Conservation (phyloP, 2,797 vertebrate species). For the Neopelma chrysocephalum region DNA sequence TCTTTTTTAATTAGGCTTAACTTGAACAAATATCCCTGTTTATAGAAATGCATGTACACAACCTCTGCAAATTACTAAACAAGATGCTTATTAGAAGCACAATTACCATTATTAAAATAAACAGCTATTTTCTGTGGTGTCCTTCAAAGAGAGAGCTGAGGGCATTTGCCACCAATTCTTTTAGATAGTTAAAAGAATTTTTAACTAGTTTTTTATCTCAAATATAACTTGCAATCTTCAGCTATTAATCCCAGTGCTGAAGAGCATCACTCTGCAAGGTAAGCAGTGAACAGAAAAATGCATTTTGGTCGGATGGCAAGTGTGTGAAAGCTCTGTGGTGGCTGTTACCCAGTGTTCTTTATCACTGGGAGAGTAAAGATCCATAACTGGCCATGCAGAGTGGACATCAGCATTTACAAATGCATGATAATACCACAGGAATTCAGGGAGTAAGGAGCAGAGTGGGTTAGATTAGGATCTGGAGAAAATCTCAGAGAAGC, state of each 20-base stretch:
- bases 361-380: neutral
- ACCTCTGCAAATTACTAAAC: neutral
- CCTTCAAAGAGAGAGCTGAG: neutral
- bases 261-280: neutral
- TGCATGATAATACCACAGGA: neutral
- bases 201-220: neutral
- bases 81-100: neutral
- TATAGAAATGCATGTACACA: neutral
- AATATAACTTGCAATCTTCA: neutral
- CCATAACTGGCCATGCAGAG: neutral
- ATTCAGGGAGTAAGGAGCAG: neutral
- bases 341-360: neutral
- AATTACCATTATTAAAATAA: constrained; percentile 23
- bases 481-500: neutral
- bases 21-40: constrained; percentile 32
- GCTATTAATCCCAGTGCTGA: neutral
- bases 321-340: neutral
- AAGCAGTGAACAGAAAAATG: neutral
- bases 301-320: neutral
- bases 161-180: neutral
- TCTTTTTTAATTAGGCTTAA: constrained; percentile 47
- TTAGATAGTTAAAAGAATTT: neutral
- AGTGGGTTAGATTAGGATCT: neutral
- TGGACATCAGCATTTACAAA: neutral
- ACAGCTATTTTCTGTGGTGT: neutral